Percentiles rank a stretch among this genome's conserved stretches.
phyloP scores from a whole-genome alignment of 1,140 invertebrate genomes.

The Drosophila lini region DNA sequence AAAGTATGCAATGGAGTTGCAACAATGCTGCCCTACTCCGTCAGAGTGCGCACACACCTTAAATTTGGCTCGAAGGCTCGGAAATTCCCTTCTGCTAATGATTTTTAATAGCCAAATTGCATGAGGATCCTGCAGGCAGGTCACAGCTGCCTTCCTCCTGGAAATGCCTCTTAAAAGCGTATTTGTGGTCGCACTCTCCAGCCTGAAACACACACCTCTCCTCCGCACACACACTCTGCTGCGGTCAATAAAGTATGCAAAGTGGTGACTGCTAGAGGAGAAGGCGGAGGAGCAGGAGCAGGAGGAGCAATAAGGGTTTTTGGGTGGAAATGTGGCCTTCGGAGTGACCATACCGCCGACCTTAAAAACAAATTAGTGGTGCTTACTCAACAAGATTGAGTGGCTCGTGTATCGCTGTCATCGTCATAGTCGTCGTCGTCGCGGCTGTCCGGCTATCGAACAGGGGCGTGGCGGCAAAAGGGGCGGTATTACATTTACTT shows the following conservation, averaged over 20 bases:
- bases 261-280: constrained; percentile 15
- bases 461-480: constrained; percentile 4
- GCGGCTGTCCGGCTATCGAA: constrained; percentile 1
- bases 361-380: constrained; percentile 79
- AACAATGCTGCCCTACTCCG: constrained; percentile 27
- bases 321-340: constrained; percentile 1
- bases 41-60: constrained; percentile 29
- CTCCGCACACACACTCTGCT: constrained; percentile 27
- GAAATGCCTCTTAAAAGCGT: constrained; percentile 63
- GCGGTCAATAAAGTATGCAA: constrained; percentile 79
- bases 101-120: constrained; percentile 82
- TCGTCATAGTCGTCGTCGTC: constrained; percentile 59
- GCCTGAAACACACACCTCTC: constrained; percentile 41
- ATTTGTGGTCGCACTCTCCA: constrained; percentile 57
- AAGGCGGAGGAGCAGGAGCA: neutral
- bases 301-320: neutral
- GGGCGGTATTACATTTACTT: neutral
- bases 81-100: constrained; percentile 73
- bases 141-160: constrained; percentile 40
- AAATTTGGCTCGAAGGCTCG: constrained; percentile 9
- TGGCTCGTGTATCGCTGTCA: constrained; percentile 66
- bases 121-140: constrained; percentile 39
- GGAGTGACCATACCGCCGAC: constrained; percentile 23
- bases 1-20: constrained; percentile 68
- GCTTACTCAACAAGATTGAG: constrained; percentile 80